phyloP scores from a whole-genome alignment of 1,140 invertebrate species.

The Cephus cinctus region DNA sequence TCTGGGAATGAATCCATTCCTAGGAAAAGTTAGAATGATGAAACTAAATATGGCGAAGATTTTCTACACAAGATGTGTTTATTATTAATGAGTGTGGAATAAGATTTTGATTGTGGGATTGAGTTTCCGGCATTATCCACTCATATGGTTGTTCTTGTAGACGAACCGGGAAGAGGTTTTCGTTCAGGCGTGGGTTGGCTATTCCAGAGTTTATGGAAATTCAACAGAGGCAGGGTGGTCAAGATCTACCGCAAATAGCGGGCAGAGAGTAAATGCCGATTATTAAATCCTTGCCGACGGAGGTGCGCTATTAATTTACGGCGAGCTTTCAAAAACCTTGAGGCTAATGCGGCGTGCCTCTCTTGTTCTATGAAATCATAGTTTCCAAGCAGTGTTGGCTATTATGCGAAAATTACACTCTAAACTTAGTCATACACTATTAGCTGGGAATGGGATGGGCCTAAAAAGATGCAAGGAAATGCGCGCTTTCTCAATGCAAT shows the following conservation, averaged over 20 bases:
- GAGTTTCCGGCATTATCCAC: no score
- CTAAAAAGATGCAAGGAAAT: constrained; percentile 14
- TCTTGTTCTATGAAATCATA: constrained; percentile 37
- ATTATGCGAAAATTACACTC: constrained; percentile 37
- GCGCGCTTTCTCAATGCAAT: constrained; percentile 21
- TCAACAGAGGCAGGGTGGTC: constrained; percentile 25
- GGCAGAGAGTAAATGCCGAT: constrained; percentile 28
- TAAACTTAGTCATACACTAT: constrained; percentile 38
- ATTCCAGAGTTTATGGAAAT: no score
- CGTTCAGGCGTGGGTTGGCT: no score
- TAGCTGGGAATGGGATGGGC: constrained; percentile 15
- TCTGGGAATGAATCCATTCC: no score
- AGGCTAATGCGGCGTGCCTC: constrained; percentile 23
- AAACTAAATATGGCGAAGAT: no score
- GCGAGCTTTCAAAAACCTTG: constrained; percentile 48
- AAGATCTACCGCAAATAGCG: constrained; percentile 35
- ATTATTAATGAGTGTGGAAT: no score
- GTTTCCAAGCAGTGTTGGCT: constrained; percentile 30
- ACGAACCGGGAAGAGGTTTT: no score
- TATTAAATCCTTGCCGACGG: constrained; percentile 29
- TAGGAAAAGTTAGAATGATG: no score
- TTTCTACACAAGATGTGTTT: no score
- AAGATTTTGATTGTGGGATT: no score
- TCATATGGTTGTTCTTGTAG: no score
- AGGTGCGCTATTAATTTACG: constrained; percentile 36